Percentiles rank a stretch among this genome's conserved stretches.
Evolutionary conservation across 2,888 invertebrate species (phyloP).

Genomic region (Spodoptera picta): DNA sequence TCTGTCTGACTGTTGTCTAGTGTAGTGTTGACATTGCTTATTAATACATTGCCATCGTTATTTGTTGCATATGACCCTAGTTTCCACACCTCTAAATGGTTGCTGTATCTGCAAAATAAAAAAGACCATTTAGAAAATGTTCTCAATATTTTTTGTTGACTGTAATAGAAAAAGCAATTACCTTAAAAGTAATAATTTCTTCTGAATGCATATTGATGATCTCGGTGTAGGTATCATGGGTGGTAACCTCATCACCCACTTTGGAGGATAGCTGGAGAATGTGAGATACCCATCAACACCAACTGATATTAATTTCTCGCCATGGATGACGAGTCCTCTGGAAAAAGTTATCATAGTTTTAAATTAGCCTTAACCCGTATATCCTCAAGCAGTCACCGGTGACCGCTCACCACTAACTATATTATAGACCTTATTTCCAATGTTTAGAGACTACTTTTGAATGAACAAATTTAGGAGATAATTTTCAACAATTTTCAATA

Average conservation of each 20-base stretch:
- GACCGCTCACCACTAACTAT: no score
- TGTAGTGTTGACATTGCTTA: conserved; percentile 62
- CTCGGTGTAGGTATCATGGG: conserved; percentile 91
- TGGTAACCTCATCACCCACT: conserved; percentile 91
- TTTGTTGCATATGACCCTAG: conserved; percentile 84
- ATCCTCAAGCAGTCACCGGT: no score
- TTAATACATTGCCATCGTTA: conserved; percentile 87
- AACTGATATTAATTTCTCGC: conserved; percentile 92
- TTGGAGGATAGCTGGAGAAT: conserved; percentile 91
- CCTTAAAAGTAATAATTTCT: conserved; percentile 89
- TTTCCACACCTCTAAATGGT: conserved; percentile 88
- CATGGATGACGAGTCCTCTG: conserved; percentile 90
- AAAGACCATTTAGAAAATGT: no score
- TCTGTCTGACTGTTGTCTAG: conserved; percentile 50
- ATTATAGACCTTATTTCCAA: no score
- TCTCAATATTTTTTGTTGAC: not conserved
- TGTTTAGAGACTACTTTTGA: no score
- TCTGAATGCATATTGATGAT: conserved; percentile 84
- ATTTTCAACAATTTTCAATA: no score
- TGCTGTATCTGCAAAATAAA: conserved; percentile 80
- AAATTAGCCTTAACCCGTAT: no score
- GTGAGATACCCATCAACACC: conserved; percentile 94
- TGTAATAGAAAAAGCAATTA: conserved; percentile 45
- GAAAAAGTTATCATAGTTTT: conserved; percentile 40
- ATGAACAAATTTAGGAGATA: no score